A percentile compares a stretch with the other conserved stretches of the same genome.
phyloP scores from a whole-genome alignment of 2,888 invertebrate genomes.

The Ganaspis brasiliensis region DNA sequence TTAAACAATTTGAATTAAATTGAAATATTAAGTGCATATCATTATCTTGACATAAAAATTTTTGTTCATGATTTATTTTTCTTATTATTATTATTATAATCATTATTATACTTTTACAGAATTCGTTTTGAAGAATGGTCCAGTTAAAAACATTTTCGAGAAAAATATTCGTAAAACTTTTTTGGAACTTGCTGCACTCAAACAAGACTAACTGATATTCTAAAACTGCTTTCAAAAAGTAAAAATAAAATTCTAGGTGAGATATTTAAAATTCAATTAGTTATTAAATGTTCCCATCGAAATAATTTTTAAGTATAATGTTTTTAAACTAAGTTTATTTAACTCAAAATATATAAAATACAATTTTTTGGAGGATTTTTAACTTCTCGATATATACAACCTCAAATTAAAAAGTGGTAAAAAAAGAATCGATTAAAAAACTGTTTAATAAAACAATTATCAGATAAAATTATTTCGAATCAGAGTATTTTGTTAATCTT shows the following conservation, averaged over 20 bases:
- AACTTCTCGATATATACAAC: no score
- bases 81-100: neutral
- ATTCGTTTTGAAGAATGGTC: neutral
- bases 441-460: no score
- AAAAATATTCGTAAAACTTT: neutral
- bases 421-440: no score
- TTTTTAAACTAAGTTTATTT: no score
- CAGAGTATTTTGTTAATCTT: no score
- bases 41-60: neutral
- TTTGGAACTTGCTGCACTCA: neutral
- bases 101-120: neutral
- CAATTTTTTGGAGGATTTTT: no score
- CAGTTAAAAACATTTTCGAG: neutral
- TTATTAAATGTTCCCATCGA: no score
- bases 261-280: neutral
- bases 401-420: no score
- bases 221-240: neutral
- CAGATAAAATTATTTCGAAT: no score
- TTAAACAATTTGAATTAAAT: neutral
- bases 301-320: no score
- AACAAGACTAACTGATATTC: neutral
- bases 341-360: no score
- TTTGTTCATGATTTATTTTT: no score
- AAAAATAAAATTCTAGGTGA: neutral
- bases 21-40: neutral